A percentile compares a stretch with the other conserved stretches of the same genome.
Evolutionary conservation across 2,113 vertebrate species (phyloP).

Genomic region (Mus spicilegus): DNA sequence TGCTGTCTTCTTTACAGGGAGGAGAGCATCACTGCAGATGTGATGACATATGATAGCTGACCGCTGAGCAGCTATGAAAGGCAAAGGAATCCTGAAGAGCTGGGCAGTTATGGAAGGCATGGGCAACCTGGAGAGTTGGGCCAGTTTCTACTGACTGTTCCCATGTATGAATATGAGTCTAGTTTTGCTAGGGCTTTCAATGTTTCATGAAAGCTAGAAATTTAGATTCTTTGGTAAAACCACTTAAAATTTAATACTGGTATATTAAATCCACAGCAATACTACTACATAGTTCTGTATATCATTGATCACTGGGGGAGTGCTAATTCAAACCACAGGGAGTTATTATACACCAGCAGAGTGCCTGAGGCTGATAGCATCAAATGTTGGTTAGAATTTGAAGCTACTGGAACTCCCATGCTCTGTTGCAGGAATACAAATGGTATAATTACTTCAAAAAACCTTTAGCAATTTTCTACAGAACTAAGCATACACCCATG

Average conservation of each 20-base stretch:
- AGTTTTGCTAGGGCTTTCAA: not conserved
- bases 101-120: not conserved
- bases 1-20: not conserved
- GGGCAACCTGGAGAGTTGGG: not conserved
- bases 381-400: constrained; percentile 45
- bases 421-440: not conserved
- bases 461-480: constrained; percentile 24
- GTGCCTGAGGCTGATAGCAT: constrained; percentile 5
- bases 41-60: not conserved
- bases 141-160: not conserved
- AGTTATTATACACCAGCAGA: not conserved
- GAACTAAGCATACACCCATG: not conserved
- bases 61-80: not conserved
- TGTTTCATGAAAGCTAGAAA: constrained; percentile 41
- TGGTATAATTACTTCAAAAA: not conserved
- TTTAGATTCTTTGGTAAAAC: constrained; percentile 34
- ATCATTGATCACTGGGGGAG: not conserved
- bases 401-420: constrained; percentile 22
- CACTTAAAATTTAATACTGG: constrained; percentile 36
- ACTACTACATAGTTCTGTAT: not conserved
- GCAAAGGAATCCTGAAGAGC: not conserved
- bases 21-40: not conserved
- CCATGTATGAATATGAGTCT: not conserved
- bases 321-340: constrained; percentile 39
- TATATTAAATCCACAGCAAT: constrained; percentile 40